These are phyloP conservation scores for Drosophila willistoni DNA, from an alignment of 1,140 invertebrate species.

Conservation along the genomic window DNA sequence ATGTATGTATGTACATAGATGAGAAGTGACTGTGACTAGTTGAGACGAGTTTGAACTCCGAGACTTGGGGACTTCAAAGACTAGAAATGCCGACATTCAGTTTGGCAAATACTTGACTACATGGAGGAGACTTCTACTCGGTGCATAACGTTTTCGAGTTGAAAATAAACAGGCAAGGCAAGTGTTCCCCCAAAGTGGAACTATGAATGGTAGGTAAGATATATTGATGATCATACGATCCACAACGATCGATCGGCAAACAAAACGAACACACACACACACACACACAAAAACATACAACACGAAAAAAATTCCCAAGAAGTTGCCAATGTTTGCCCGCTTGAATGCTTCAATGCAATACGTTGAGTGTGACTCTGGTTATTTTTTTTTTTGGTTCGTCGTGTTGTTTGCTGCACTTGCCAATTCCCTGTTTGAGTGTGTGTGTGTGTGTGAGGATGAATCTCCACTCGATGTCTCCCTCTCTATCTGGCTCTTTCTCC, in stretches of 20 bases:
- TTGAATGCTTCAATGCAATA: conserved; percentile 71
- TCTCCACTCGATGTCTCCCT: background rate
- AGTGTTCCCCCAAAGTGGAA: conserved; percentile 48
- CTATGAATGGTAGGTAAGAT: conserved; percentile 63
- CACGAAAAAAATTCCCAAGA: conserved; percentile 70
- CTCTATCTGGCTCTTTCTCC: conserved; percentile 1
- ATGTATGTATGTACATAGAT: background rate
- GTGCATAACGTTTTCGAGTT: conserved; percentile 68
- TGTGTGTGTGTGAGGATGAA: background rate
- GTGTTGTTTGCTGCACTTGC: conserved; percentile 22
- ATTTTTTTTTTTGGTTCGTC: conserved; percentile 46
- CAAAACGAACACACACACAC: background rate
- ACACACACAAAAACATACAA: background rate
- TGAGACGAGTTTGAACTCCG: conserved; percentile 15
- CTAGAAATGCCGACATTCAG: conserved; percentile 36
- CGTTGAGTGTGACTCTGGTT: conserved; percentile 17
- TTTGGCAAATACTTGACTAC: conserved; percentile 65
- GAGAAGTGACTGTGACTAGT: background rate
- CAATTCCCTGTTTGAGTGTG: background rate
- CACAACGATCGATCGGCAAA: conserved; percentile 47
- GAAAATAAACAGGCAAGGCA: conserved; percentile 60
- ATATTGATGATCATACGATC: conserved; percentile 66
- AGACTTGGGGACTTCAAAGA: conserved; percentile 55
- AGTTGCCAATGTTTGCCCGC: conserved; percentile 77
- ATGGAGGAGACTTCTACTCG: conserved; percentile 20